Conservation (phyloP, 2,113 vertebrate species). For the Oreotrochilus melanogaster region DNA sequence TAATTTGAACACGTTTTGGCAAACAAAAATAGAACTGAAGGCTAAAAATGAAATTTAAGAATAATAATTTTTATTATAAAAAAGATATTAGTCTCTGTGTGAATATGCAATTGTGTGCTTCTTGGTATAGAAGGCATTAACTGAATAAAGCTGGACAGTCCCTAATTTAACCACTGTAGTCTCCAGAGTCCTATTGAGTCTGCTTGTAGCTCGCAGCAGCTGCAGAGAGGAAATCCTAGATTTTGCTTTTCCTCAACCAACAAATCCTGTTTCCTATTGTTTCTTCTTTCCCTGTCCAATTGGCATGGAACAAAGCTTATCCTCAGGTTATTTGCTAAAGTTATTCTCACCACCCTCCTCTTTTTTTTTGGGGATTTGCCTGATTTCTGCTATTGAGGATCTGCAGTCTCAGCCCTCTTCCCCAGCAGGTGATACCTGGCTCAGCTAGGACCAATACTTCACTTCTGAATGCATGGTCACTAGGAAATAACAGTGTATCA, state of each 20-base stretch:
- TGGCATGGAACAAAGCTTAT: not conserved
- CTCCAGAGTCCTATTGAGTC: not conserved
- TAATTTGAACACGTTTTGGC: not conserved
- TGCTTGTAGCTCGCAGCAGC: not conserved
- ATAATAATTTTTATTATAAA: not conserved
- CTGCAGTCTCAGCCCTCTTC: not conserved
- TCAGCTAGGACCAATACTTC: not conserved
- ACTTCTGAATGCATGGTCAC: not conserved
- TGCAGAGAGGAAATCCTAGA: not conserved
- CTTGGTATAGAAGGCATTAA: not conserved
- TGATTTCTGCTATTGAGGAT: not conserved
- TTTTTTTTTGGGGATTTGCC: not conserved
- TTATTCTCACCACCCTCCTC: not conserved
- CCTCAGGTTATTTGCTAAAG: not conserved
- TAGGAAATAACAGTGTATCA: not conserved
- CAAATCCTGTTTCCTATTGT: not conserved
- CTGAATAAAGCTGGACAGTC: not conserved
- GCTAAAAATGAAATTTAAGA: not conserved
- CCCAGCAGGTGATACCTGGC: not conserved
- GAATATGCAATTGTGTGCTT: rapidly evolving
- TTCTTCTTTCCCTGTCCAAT: not conserved
- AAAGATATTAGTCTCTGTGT: not conserved
- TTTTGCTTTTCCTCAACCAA: not conserved
- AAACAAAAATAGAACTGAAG: not conserved
- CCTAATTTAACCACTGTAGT: not conserved